These are phyloP conservation scores for Cichlasoma orientale DNA, from an alignment of 2,797 vertebrate genomes.

Conservation along the genomic window DNA sequence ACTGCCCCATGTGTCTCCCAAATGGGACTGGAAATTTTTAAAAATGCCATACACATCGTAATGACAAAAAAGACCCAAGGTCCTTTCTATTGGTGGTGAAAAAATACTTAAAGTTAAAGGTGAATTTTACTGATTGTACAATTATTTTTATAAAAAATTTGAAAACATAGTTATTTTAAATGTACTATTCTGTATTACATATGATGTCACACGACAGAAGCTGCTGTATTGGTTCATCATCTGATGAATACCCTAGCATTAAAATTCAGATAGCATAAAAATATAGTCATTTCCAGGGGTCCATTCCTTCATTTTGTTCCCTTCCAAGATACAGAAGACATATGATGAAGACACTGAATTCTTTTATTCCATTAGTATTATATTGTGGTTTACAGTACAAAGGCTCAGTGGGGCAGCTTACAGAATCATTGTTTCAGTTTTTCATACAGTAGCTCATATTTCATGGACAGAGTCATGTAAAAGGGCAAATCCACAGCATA, in stretches of 20 bases:
- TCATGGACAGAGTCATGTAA: slow-evolving; percentile 61
- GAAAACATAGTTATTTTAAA: too few species aligned
- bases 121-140: too few species aligned
- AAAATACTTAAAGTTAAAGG: too few species aligned
- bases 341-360: background rate
- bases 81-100: too few species aligned
- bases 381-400: slow-evolving; percentile 58
- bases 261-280: too few species aligned
- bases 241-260: too few species aligned
- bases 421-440: slow-evolving; percentile 42
- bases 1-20: slow-evolving; percentile 10
- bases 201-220: background rate
- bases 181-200: background rate
- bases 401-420: slow-evolving; percentile 49
- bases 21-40: too few species aligned
- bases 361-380: slow-evolving; percentile 21
- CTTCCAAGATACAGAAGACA: background rate
- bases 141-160: too few species aligned
- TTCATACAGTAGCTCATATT: slow-evolving; percentile 34
- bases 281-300: too few species aligned
- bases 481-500: slow-evolving; percentile 48
- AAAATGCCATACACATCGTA: too few species aligned
- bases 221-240: background rate
- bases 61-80: too few species aligned
- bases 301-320: too few species aligned